phyloP scores from a whole-genome alignment of 1,140 invertebrate genomes.

The Manduca sexta region DNA sequence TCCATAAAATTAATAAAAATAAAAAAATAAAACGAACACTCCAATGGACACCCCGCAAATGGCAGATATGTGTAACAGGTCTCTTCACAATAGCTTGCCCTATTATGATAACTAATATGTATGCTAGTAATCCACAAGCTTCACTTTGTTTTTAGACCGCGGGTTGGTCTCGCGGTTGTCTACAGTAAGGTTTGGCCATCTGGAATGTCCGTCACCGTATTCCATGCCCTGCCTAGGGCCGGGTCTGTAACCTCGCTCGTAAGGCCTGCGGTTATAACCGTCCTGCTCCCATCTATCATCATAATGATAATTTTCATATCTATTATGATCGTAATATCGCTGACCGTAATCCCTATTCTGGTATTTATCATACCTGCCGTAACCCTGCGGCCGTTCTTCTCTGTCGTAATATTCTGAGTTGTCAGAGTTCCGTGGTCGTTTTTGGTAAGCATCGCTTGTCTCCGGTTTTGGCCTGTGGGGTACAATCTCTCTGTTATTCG shows the following conservation, averaged over 20 bases:
- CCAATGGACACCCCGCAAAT: not conserved
- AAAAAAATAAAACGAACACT: too few species aligned
- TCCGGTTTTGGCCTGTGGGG: conserved; percentile 23
- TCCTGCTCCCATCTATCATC: conserved; percentile 36
- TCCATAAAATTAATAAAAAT: too few species aligned
- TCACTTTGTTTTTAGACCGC: conserved; percentile 37
- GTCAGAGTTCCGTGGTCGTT: not conserved
- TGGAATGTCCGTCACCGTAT: conserved; percentile 17
- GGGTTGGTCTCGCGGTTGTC: conserved; percentile 9
- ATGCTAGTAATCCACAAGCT: conserved; percentile 53
- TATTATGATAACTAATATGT: not conserved
- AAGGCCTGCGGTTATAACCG: conserved; percentile 22
- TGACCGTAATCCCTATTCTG: conserved; percentile 22
- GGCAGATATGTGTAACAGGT: not conserved
- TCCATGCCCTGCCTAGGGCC: conserved; percentile 13
- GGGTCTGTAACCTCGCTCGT: conserved; percentile 22
- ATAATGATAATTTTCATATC: conserved; percentile 19
- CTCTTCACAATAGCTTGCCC: not conserved
- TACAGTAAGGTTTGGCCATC: not conserved
- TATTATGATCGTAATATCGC: conserved; percentile 8
- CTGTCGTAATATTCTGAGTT: conserved; percentile 5
- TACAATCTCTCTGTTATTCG: conserved; percentile 24
- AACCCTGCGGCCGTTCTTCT: conserved; percentile 27
- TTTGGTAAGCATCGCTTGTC: conserved; percentile 20
- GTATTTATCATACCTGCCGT: conserved; percentile 24